phyloP scores from a whole-genome alignment of 2,113 vertebrate species.

The Pteropus alecto region DNA sequence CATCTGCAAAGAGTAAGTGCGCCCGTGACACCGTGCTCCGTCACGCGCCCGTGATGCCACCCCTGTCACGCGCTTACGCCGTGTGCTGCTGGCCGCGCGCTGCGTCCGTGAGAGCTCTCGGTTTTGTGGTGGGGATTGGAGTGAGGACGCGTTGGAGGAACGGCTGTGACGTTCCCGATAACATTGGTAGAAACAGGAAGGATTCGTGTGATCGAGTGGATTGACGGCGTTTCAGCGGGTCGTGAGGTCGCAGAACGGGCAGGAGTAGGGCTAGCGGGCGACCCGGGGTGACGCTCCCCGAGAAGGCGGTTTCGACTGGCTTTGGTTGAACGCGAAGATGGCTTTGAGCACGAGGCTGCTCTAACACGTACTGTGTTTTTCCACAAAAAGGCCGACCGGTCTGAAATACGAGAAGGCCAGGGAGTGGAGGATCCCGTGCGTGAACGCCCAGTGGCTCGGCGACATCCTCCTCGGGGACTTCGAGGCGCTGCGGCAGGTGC shows the following conservation, averaged over 20 bases:
- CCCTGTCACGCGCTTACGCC: too few relatives aligned
- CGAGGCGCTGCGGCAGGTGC: constrained; percentile 93
- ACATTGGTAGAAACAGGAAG: not conserved
- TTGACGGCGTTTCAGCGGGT: too few relatives aligned
- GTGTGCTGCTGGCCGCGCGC: too few relatives aligned
- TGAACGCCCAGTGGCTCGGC: constrained; percentile 96
- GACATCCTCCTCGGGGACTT: constrained; percentile 96
- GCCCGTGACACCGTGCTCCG: too few relatives aligned
- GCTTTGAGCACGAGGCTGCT: accelerated
- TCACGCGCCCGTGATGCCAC: too few relatives aligned
- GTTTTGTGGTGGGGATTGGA: not conserved
- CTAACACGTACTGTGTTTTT: not conserved
- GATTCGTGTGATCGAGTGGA: accelerated
- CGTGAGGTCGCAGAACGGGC: too few relatives aligned
- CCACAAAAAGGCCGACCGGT: constrained; percentile 86
- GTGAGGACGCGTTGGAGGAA: not conserved
- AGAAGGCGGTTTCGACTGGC: too few relatives aligned
- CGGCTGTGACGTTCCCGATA: accelerated
- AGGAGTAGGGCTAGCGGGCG: too few relatives aligned
- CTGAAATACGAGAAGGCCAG: constrained; percentile 97
- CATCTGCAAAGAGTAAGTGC: constrained; percentile 96
- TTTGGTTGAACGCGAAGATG: not conserved
- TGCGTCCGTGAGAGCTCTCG: accelerated
- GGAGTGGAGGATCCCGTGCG: constrained; percentile 97
- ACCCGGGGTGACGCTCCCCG: too few relatives aligned